Evolutionary conservation across 2,113 vertebrate genomes (phyloP).

Genomic region (Mobula birostris): DNA sequence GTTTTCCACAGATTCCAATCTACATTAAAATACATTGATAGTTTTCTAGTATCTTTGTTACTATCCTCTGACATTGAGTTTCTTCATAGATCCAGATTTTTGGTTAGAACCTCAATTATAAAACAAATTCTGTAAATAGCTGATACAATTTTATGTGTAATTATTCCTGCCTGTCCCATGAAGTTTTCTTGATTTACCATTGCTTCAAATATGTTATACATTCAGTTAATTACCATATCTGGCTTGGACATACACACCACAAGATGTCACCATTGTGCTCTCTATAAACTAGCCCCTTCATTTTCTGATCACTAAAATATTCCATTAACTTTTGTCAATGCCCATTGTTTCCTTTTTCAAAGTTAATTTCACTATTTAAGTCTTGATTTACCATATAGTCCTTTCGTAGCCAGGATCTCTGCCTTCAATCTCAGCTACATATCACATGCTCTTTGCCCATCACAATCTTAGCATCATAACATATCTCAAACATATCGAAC

Average conservation of each 20-base stretch:
- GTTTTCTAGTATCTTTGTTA: neutral
- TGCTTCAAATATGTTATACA: neutral
- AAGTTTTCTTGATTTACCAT: neutral
- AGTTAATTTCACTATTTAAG: neutral
- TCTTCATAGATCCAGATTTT: neutral
- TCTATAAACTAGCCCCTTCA: neutral
- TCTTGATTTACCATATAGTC: neutral
- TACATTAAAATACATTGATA: too few species aligned
- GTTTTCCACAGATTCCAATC: neutral
- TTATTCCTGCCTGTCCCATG: neutral
- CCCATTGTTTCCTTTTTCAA: neutral
- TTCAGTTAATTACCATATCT: neutral
- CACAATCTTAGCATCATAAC: neutral
- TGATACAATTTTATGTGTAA: too few species aligned
- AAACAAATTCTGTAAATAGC: neutral
- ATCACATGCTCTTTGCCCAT: neutral
- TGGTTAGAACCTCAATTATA: neutral
- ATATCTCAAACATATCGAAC: neutral
- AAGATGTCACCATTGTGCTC: constrained; percentile 33
- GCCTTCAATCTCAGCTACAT: neutral
- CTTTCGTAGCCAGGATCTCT: neutral
- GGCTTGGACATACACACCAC: neutral
- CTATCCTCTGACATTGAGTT: neutral
- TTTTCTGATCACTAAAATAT: neutral
- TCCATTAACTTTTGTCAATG: neutral